phyloP scores from a whole-genome alignment of 2,888 invertebrate genomes.

The Drosophila falleni region DNA sequence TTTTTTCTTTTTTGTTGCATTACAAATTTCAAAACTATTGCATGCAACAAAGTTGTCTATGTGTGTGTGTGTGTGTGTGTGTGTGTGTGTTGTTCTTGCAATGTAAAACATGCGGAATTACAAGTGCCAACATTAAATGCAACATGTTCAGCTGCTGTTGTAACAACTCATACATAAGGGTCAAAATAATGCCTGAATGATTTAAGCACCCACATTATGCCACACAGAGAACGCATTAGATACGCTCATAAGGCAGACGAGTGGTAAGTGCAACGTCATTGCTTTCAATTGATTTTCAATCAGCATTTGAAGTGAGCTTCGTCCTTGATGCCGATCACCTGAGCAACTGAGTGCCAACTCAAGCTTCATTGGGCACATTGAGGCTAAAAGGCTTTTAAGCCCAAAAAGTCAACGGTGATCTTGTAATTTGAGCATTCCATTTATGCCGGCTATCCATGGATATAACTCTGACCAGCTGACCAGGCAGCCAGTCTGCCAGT shows the following conservation, averaged over 20 bases:
- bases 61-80: background rate
- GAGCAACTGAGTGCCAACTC: slow-evolving; percentile 35
- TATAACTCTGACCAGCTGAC: slow-evolving; percentile 9
- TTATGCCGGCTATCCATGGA: slow-evolving; percentile 9
- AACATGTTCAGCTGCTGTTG: slow-evolving; percentile 48
- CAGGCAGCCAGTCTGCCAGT: slow-evolving; percentile 2
- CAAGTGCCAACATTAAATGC: slow-evolving; percentile 65
- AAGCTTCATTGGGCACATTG: slow-evolving; percentile 24
- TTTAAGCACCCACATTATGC: slow-evolving; percentile 8
- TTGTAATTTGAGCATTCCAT: slow-evolving; percentile 7
- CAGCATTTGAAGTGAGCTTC: slow-evolving; percentile 41
- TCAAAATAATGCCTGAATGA: background rate
- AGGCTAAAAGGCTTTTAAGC: slow-evolving; percentile 6
- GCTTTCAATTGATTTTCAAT: slow-evolving; percentile 71
- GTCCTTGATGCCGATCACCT: slow-evolving; percentile 40
- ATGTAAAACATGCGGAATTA: slow-evolving; percentile 68
- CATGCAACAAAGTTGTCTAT: slow-evolving; percentile 33
- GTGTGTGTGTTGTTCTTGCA: slow-evolving; percentile 30
- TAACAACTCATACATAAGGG: slow-evolving; percentile 12
- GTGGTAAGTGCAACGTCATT: slow-evolving; percentile 50
- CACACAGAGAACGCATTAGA: slow-evolving; percentile 39
- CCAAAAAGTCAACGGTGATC: slow-evolving; percentile 9
- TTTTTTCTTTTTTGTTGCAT: slow-evolving; percentile 28
- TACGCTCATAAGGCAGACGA: slow-evolving; percentile 38
- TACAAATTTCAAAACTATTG: slow-evolving; percentile 62